Percentiles rank a stretch among this genome's conserved stretches.
phyloP scores from a whole-genome alignment of 1,140 invertebrate species.

The Neodiprion fabricii region DNA sequence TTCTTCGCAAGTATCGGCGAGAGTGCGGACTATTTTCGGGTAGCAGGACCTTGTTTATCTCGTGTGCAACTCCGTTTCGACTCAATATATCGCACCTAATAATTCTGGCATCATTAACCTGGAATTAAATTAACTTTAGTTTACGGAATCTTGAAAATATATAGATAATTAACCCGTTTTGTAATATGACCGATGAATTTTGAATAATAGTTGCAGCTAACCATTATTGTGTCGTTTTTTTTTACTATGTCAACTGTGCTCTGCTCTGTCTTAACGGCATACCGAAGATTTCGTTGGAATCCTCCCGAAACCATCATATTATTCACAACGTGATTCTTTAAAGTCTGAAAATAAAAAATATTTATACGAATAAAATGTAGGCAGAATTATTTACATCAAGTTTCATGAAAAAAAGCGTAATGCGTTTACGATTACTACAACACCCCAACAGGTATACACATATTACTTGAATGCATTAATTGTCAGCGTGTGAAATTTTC shows the following conservation, averaged over 20 bases:
- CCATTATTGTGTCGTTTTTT: conserved; percentile 37
- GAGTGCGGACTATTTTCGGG: conserved; percentile 12
- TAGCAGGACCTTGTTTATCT: conserved; percentile 61
- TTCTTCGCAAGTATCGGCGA: too few relatives aligned
- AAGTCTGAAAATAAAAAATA: conserved; percentile 34
- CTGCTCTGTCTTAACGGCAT: conserved; percentile 49
- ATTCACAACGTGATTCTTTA: conserved; percentile 56
- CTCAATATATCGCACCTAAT: conserved; percentile 62
- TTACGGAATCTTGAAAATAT: background rate
- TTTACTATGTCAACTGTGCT: conserved; percentile 37
- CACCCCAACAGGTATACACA: too few relatives aligned
- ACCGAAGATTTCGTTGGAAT: conserved; percentile 52
- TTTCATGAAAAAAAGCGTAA: conserved; percentile 1
- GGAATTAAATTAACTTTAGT: conserved; percentile 17
- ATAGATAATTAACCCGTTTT: background rate
- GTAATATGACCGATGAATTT: background rate
- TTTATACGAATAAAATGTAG: too few relatives aligned
- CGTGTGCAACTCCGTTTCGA: conserved; percentile 67
- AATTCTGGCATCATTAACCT: conserved; percentile 57
- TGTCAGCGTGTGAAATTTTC: background rate
- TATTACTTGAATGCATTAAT: too few relatives aligned
- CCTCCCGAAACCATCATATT: conserved; percentile 53
- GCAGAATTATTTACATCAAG: too few relatives aligned
- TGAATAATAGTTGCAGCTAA: conserved; percentile 19
- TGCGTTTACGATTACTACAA: too few relatives aligned